Evolutionary conservation across 2,888 invertebrate genomes (phyloP).

Genomic region (Drosophila histrio): DNA sequence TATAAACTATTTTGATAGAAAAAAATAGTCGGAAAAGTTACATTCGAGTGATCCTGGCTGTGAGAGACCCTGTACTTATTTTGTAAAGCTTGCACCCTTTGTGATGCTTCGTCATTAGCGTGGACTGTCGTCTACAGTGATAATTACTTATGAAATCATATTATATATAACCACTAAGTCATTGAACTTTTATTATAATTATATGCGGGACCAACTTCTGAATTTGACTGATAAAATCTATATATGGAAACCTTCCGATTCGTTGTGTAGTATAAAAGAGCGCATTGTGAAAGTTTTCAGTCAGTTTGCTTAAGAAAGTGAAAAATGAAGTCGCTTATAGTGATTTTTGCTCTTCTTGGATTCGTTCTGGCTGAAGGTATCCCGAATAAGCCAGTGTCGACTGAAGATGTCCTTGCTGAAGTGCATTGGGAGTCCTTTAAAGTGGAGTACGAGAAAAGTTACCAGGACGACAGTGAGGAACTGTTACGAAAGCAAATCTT

Average conservation of each 20-base stretch:
- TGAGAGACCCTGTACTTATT: too few species aligned
- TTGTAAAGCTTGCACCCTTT: too few species aligned
- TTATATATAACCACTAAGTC: too few species aligned
- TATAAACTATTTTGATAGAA: too few species aligned
- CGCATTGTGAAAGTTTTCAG: background rate
- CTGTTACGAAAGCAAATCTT: conserved; percentile 22
- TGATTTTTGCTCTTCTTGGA: background rate
- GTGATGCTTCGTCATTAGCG: too few species aligned
- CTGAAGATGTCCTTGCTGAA: background rate
- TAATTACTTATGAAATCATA: too few species aligned
- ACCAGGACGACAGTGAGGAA: conserved; percentile 12
- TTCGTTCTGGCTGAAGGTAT: background rate
- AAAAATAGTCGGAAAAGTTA: too few species aligned
- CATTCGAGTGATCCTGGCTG: too few species aligned
- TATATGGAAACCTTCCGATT: background rate
- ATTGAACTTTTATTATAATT: background rate
- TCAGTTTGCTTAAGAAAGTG: background rate
- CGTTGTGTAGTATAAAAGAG: background rate
- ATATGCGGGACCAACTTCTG: background rate
- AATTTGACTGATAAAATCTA: background rate
- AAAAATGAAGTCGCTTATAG: background rate
- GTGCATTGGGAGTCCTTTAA: conserved; percentile 29
- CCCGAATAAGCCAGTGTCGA: background rate
- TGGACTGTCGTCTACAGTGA: too few species aligned
- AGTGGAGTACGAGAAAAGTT: conserved; percentile 2